These are phyloP conservation scores for Phylloscopus collybita DNA, from an alignment of 2,797 vertebrate genomes.

Conservation along the genomic window DNA sequence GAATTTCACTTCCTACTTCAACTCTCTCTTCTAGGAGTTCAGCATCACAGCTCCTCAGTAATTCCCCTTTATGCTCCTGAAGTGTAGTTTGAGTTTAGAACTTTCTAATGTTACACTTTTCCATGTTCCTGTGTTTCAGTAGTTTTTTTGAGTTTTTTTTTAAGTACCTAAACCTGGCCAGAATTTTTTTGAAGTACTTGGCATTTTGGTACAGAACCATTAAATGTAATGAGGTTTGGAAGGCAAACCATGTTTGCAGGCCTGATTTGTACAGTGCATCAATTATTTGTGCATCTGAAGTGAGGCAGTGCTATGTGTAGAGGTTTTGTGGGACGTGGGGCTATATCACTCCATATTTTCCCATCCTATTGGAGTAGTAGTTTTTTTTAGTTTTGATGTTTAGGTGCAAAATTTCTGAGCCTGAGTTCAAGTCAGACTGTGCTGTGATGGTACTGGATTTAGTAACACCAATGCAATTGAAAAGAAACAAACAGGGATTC, in stretches of 20 bases:
- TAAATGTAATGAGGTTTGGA: not conserved
- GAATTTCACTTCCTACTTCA: not conserved
- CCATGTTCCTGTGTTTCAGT: not conserved
- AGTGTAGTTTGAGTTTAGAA: not conserved
- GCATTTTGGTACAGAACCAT: not conserved
- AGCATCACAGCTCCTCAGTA: not conserved
- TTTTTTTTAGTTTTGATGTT: not conserved
- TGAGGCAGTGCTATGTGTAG: not conserved
- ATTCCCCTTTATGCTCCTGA: not conserved
- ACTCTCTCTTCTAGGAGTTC: not conserved
- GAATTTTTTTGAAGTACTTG: not conserved
- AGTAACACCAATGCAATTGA: not conserved
- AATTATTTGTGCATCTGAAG: not conserved
- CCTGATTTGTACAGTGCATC: not conserved
- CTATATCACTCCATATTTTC: not conserved
- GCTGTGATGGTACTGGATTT: not conserved
- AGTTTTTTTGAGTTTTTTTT: not conserved
- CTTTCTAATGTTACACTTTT: not conserved
- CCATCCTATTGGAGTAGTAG: not conserved
- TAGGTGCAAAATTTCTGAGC: not conserved
- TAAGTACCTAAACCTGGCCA: not conserved
- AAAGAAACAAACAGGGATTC: not conserved
- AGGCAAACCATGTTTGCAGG: not conserved
- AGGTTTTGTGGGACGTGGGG: not conserved
- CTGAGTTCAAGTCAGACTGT: not conserved